Base-by-base conservation (phyloP, 1,140 invertebrate genomes). In the Leptopilina boulardi region DNA sequence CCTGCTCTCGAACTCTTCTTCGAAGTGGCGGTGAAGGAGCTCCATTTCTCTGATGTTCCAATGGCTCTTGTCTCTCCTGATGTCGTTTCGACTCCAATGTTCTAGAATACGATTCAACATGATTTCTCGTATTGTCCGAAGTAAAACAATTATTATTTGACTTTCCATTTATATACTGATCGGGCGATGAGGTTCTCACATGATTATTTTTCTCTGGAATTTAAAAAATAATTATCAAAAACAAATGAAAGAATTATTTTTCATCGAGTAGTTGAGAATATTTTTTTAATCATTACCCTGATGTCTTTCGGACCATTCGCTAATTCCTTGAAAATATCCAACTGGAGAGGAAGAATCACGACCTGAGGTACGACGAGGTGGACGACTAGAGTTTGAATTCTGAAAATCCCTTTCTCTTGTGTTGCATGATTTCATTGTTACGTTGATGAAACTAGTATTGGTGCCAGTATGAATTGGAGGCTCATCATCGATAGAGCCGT, bases 371-470 rank as follows among this genome's bases (percentile, higher is more conserved):
- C 79, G 82, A 66, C 76, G 75, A n/a, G 78, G 75, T 71, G 82
- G 77, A 4, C 77, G 79, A 66, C 30, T 83, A 42, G 79, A 79
- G 23, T 76, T 79, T 5, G 87, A 83, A 5, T 89, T 89, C 71
- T 91, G 90, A 18, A 88, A 89, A 66, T 84, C 71, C 19, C 75
- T 78, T 34, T 83, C 83, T 71, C 78, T 92, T 11, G 89, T 87
- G 4, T 84, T 78, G 73, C 74, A 93, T 88, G 94, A 96, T 87
- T 95, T 96, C 90, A 95, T 95, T 0, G 94, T 95, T 26, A 95
- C 94, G 86, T 96, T 95, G 83, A 95, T 96, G 85, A 94, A 96
- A 77, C 93, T 94, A 18, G 94, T 94, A 78, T 93, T 93, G 15
- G 93, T 94, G 2, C 75, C 76, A 30, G 71, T 79, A 13, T 85